Evolutionary conservation across 2,113 vertebrate species (phyloP), one percentile per base, ranked within the genome.

Genomic region (Eira barbara): DNA sequence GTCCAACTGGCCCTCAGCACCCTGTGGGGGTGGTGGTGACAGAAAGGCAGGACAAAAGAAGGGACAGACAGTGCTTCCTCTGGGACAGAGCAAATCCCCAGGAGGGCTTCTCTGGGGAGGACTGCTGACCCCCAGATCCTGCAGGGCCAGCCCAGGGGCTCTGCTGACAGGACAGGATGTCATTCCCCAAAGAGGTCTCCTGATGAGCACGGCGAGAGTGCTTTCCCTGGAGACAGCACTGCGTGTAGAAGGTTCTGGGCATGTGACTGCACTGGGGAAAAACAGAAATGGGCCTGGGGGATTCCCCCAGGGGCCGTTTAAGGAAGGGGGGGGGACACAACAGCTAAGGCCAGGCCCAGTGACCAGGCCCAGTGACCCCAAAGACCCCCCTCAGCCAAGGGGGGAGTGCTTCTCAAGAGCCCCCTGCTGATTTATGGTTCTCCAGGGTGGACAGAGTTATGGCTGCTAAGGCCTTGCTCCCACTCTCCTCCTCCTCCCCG

Each of bases 351-450:
- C 91, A 88, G 87, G 55, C 57, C 73, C 18, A 52, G 94, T 94
- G 92, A 86, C 74, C 78, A 86, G 59, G 71, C 20, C 71, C 91
- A 94, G 91, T 95, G 96, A 95, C 95, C 91, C 94, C 31, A 20
- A 79, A 97, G 93, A 76, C 31, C 63, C 73, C 63, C 87, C 59
- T 93, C 55, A 11, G 47, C 84, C n/a, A 83, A 63, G 61, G 15
- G 34, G 67, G 63, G 25, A n/a, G 59, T 42, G 45, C 80, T 89
- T 45, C 42, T 65, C 5, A 3, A 89, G 93, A 94, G 90, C 87
- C 88, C 91, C 97, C 69, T 3, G 49, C 86, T 97, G 96, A 97
- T 97, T 97, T 97, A 97, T 55, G 67, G 82, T n/a, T 73, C 57
- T 90, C 91, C 49, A 4, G 10, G 34, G 79, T 79, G 81, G 91